phyloP scores from a whole-genome alignment of 2,113 vertebrate genomes.

The Sus scrofa region DNA sequence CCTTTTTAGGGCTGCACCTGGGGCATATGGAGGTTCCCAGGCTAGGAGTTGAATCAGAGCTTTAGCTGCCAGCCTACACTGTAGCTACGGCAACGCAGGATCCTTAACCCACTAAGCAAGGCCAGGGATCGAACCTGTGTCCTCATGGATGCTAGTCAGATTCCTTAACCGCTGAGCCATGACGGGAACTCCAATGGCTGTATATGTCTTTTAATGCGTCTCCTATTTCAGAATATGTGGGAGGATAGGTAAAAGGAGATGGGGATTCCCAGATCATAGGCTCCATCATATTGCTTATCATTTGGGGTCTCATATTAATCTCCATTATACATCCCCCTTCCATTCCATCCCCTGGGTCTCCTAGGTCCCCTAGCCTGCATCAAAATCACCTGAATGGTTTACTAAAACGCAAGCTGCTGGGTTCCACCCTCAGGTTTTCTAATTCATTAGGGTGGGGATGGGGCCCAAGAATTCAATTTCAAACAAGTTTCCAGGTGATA shows the following conservation, averaged over 20 bases:
- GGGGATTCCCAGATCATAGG: background rate
- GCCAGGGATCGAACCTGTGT: too few species aligned
- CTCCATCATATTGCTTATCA: background rate
- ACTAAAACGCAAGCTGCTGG: background rate
- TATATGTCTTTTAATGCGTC: background rate
- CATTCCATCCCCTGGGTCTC: background rate
- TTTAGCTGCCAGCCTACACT: too few species aligned
- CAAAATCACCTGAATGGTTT: background rate
- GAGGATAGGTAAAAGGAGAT: background rate
- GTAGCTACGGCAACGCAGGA: too few species aligned
- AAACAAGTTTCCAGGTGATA: background rate
- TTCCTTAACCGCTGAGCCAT: too few species aligned
- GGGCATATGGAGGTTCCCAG: too few species aligned
- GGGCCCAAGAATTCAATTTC: background rate
- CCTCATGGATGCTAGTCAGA: too few species aligned
- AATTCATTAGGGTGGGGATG: background rate
- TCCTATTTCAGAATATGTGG: slow-evolving; percentile 1
- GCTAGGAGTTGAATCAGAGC: too few species aligned
- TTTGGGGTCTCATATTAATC: background rate
- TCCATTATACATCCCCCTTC: background rate
- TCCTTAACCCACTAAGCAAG: too few species aligned
- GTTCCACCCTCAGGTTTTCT: background rate
- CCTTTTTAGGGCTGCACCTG: too few species aligned
- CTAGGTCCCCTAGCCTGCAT: background rate
- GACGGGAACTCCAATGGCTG: too few species aligned